phyloP scores from a whole-genome alignment of 2,888 invertebrate species.

The Calameuta filiformis region DNA sequence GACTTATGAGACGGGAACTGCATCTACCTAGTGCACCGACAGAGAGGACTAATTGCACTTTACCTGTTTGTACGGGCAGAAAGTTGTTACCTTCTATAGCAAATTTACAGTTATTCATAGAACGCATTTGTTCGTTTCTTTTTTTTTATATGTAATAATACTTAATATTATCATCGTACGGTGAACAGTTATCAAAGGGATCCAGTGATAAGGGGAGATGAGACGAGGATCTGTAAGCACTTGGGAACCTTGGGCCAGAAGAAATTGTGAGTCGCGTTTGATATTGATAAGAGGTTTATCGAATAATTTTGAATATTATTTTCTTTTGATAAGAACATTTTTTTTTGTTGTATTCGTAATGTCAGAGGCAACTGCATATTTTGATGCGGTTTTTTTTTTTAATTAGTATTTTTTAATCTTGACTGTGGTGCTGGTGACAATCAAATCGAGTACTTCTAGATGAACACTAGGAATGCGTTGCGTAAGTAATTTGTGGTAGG shows the following conservation, averaged over 20 bases:
- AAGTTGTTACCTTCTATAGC: not conserved
- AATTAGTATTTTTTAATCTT: not conserved
- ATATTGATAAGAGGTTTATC: not conserved
- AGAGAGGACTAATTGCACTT: conserved; percentile 55
- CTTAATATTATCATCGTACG: not conserved
- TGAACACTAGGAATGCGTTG: not conserved
- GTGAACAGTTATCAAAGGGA: not conserved
- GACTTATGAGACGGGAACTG: conserved; percentile 31
- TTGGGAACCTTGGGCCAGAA: conserved; percentile 54
- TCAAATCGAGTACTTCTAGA: not conserved
- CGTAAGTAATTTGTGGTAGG: not conserved
- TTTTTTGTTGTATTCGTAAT: too few species aligned
- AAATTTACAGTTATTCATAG: not conserved
- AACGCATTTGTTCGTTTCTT: not conserved
- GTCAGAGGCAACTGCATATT: not conserved
- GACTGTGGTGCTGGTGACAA: not conserved
- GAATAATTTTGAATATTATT: not conserved
- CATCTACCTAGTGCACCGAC: conserved; percentile 38
- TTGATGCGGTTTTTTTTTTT: not conserved
- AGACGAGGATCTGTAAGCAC: conserved; percentile 57
- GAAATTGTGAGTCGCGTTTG: conserved; percentile 51
- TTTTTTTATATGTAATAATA: not conserved
- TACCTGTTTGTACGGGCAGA: conserved; percentile 44
- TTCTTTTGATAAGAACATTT: not conserved
- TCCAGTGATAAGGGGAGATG: conserved; percentile 34